These are phyloP conservation scores for Acropternis orthonyx DNA, from an alignment of 2,797 vertebrate species.

Conservation along the genomic window DNA sequence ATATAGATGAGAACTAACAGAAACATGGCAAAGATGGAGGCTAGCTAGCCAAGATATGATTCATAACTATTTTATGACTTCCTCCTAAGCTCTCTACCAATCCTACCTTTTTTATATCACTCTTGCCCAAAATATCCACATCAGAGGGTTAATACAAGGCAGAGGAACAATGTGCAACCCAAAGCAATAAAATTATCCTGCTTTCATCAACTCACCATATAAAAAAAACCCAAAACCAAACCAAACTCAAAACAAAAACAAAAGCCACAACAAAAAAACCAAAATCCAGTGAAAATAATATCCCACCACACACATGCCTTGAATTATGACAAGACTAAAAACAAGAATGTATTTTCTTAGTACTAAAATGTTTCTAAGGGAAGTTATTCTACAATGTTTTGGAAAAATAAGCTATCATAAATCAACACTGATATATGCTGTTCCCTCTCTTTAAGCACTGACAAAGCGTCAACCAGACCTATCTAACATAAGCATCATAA, in stretches of 20 bases:
- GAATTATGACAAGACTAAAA: not conserved
- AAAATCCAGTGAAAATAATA: not conserved
- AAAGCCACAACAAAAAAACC: accelerated
- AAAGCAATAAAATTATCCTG: not conserved
- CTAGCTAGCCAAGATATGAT: not conserved
- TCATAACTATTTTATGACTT: not conserved
- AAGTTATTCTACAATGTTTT: not conserved
- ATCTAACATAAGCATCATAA: not conserved
- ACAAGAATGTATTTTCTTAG: not conserved
- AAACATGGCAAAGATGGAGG: not conserved
- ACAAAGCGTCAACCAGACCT: not conserved
- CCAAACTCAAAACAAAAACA: not conserved
- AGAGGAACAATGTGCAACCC: not conserved
- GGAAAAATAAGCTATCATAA: not conserved
- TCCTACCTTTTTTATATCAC: not conserved
- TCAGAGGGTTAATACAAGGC: not conserved
- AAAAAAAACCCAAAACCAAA: not conserved
- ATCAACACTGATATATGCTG: not conserved
- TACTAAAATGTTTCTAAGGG: not conserved
- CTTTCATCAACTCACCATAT: not conserved
- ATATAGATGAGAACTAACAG: not conserved
- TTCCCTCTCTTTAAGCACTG: not conserved
- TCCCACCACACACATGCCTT: not conserved
- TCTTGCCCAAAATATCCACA: not conserved
- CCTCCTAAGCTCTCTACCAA: not conserved